Evolutionary conservation across 2,113 vertebrate species (phyloP), one percentile per base, ranked within the genome.

Genomic region (Perognathus longimembris): DNA sequence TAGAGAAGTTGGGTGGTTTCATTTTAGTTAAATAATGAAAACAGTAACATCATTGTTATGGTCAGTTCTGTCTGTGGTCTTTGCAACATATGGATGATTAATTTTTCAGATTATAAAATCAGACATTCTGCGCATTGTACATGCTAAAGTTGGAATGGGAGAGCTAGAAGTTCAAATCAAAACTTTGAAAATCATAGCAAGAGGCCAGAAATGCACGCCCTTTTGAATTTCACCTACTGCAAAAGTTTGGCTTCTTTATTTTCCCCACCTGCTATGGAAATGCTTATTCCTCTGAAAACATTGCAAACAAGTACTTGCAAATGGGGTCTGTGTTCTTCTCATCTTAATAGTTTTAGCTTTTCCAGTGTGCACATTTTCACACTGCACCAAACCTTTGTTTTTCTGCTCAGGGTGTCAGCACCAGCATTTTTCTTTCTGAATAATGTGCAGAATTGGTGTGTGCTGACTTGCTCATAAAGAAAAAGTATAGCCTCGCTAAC

Each of bases 391-490:
- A 97, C 94, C 86, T 96, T 96, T 96, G 93, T 97, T 97, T 97
- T 89, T 59, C 90, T 95, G 15, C 94, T 97, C 94, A 64, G 92
- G 30, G 67, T 97, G 95, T 96, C 93, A 96, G 95, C 40, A 42
- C 90, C 59, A 93, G 95, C 97, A 95, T 98, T 97, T 98, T 97
- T 98, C 97, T 98, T 98, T 96, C 97, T 98, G 97, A 98, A 93
- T 97, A 98, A 98, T 98, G 96, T 97, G 96, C 93, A 96, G 96
- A 96, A 97, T 97, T 85, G 77, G 94, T 95, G 92, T 95, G 93
- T 95, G 93, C 96, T 97, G 97, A 96, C 97, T 98, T 96, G 95
- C 96, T 95, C 96, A 96, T 97, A 97, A 97, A 98, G 97, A 97
- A 97, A 96, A 98, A 95, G 74, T 88, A 69, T 70, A 97, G 76